phyloP scores from a whole-genome alignment of 2,888 invertebrate species.

The Adelognathus sp. region DNA sequence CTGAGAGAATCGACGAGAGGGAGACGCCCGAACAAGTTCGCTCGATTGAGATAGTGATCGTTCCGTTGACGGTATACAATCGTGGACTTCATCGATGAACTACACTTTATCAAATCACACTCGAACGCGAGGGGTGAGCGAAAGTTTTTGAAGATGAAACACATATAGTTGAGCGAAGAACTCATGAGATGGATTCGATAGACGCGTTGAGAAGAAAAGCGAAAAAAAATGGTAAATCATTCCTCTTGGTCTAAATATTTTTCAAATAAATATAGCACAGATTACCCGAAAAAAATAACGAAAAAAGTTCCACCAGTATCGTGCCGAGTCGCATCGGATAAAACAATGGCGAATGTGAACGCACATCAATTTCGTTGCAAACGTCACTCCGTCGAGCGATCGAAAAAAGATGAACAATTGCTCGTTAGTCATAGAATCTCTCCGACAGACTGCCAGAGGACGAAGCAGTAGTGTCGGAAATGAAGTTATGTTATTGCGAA shows the following conservation, averaged over 20 bases:
- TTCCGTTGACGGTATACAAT: not conserved
- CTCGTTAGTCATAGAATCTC: constrained; percentile 49
- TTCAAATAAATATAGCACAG: not conserved
- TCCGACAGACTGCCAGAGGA: constrained; percentile 44
- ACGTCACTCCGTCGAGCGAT: not conserved
- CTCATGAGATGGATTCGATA: too few relatives aligned
- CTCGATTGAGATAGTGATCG: not conserved
- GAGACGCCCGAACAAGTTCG: constrained; percentile 13
- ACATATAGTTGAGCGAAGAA: too few relatives aligned
- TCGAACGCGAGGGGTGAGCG: not conserved
- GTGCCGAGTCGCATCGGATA: not conserved
- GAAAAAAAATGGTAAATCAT: too few relatives aligned
- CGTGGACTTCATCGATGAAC: too few relatives aligned
- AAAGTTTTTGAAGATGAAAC: not conserved
- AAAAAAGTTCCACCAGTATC: not conserved
- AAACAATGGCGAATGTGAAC: not conserved
- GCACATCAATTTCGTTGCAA: constrained; percentile 3
- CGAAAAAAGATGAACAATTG: constrained; percentile 37
- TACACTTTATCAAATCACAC: not conserved
- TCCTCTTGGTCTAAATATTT: not conserved
- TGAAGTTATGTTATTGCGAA: constrained; percentile 7
- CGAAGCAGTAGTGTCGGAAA: constrained; percentile 29
- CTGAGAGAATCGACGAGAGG: not conserved
- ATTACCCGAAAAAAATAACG: not conserved
- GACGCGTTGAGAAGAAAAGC: too few relatives aligned